phyloP scores from a whole-genome alignment of 2,888 invertebrate species.

The Agrochola lychnidis region DNA sequence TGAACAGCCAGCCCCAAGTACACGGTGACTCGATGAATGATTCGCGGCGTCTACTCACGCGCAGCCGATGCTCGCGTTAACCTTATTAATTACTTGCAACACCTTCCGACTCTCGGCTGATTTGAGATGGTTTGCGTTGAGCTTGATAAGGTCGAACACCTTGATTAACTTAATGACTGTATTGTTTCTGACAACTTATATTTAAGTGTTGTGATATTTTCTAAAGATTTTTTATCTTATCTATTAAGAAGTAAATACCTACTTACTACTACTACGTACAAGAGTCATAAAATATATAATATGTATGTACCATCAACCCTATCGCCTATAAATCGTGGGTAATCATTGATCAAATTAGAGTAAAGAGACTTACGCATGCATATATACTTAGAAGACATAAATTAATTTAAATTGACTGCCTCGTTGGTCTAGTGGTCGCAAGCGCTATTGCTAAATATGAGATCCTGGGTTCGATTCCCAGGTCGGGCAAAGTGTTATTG shows the following conservation, averaged over 20 bases:
- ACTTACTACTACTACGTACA: background rate
- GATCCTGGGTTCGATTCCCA: too few species aligned
- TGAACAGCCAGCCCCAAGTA: constrained; percentile 39
- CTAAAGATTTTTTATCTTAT: background rate
- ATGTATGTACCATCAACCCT: background rate
- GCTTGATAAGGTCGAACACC: constrained; percentile 34
- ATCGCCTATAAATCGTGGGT: background rate
- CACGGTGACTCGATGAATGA: constrained; percentile 59
- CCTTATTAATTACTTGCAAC: constrained; percentile 65
- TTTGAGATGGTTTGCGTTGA: constrained; percentile 33
- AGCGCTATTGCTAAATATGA: too few species aligned
- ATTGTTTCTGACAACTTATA: background rate
- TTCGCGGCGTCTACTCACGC: constrained; percentile 54
- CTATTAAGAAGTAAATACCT: too few species aligned
- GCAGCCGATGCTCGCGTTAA: constrained; percentile 54
- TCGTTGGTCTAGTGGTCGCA: too few species aligned
- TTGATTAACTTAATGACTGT: constrained; percentile 41
- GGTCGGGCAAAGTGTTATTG: too few species aligned
- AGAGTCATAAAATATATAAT: background rate
- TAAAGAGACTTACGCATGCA: background rate
- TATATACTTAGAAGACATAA: background rate
- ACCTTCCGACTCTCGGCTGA: constrained; percentile 52
- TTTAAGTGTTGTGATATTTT: background rate
- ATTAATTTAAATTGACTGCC: background rate
- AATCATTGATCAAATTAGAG: background rate